Evolutionary conservation across 2,888 invertebrate genomes (phyloP).

Genomic region (Philereme transversata): DNA sequence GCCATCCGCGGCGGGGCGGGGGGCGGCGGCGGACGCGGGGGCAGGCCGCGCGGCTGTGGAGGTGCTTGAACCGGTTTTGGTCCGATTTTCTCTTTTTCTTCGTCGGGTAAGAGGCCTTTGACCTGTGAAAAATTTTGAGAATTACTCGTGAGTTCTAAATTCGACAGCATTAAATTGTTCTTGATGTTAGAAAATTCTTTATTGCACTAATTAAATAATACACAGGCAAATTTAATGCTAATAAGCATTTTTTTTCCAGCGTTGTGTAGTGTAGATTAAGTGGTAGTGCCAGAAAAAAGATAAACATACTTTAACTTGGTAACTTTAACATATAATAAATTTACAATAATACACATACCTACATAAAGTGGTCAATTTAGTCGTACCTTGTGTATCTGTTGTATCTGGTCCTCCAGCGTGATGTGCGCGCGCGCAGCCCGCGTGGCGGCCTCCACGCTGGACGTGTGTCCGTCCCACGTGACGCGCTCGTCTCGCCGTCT

Average conservation of each 20-base stretch:
- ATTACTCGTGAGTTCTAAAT: no score
- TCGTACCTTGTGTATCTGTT: constrained; percentile 96
- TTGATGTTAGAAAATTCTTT: no score
- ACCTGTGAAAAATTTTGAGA: constrained; percentile 48
- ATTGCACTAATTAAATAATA: no score
- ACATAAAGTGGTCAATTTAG: background rate
- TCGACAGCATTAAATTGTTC: no score
- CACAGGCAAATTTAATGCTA: no score
- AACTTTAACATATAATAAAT: no score
- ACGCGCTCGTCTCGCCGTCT: constrained; percentile 94
- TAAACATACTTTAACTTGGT: no score
- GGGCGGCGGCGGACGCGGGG: constrained; percentile 42
- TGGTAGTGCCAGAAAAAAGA: no score
- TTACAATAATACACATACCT: background rate
- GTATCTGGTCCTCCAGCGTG: constrained; percentile 97
- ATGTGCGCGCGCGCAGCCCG: constrained; percentile 97
- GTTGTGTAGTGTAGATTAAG: no score
- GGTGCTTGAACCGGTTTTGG: constrained; percentile 88
- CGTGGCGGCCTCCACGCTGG: constrained; percentile 97
- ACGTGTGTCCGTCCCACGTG: constrained; percentile 99
- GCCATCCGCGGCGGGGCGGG: constrained; percentile 20
- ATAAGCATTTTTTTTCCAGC: no score
- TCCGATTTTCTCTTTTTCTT: constrained; percentile 98
- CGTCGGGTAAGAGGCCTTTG: constrained; percentile 96
- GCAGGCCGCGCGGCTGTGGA: constrained; percentile 10